A percentile compares a stretch with the other conserved stretches of the same genome.
Conservation (phyloP, 2,113 vertebrate genomes). For the Austrofundulus limnaeus region DNA sequence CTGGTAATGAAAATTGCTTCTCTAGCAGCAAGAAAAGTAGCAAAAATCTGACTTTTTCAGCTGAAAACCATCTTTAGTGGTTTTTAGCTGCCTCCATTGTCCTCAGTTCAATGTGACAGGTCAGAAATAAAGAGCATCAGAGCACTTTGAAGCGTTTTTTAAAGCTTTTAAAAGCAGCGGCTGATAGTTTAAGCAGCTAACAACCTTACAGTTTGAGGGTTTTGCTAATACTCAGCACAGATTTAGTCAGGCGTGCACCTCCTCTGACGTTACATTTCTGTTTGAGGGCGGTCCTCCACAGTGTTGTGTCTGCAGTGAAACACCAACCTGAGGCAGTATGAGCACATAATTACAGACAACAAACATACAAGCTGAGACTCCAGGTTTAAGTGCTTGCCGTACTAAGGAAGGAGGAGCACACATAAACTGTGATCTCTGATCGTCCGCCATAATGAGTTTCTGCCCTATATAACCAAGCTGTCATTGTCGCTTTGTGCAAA, state of each 20-base stretch:
- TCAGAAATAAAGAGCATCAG: neutral
- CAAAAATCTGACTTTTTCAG: too few relatives aligned
- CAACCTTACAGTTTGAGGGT: conserved; percentile 8
- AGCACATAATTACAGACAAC: conserved; percentile 53
- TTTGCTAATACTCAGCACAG: conserved; percentile 17
- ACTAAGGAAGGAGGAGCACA: conserved; percentile 72
- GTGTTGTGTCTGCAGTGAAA: conserved; percentile 34
- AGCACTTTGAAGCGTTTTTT: conserved; percentile 14
- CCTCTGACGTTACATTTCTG: conserved; percentile 36
- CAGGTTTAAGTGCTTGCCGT: conserved; percentile 49
- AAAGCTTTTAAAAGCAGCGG: conserved; percentile 5
- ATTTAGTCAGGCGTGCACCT: conserved; percentile 73
- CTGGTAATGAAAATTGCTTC: too few relatives aligned
- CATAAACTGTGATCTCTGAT: conserved; percentile 48
- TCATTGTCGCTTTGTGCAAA: conserved; percentile 37
- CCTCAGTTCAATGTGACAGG: too few relatives aligned
- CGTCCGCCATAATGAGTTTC: conserved; percentile 20
- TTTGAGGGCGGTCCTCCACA: conserved; percentile 32
- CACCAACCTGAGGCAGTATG: conserved; percentile 43
- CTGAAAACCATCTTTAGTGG: too few relatives aligned
- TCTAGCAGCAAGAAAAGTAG: too few relatives aligned
- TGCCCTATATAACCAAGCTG: conserved; percentile 39
- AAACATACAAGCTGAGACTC: conserved; percentile 54
- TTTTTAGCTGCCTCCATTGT: too few relatives aligned
- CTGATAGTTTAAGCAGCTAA: neutral